Evolutionary conservation across 2,113 vertebrate species (phyloP).

Genomic region (Lipophrys pholis): DNA sequence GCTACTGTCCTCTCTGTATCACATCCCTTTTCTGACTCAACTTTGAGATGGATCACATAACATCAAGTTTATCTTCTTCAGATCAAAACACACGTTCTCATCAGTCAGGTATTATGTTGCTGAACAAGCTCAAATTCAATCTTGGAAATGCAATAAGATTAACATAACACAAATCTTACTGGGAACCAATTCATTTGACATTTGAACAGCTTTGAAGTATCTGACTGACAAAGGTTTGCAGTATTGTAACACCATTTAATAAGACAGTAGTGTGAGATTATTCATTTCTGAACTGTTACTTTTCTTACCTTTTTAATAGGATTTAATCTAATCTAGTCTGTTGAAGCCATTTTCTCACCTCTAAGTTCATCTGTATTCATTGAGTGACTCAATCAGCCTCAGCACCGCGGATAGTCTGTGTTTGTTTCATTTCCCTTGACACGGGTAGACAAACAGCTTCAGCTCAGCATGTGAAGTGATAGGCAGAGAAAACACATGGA

Average conservation of each 20-base stretch:
- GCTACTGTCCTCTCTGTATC: constrained; percentile 6
- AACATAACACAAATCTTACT: neutral
- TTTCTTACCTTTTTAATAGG: neutral
- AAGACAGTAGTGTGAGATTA: neutral
- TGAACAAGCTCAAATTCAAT: constrained; percentile 15
- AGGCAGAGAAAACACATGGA: constrained; percentile 37
- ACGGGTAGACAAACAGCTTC: constrained; percentile 55
- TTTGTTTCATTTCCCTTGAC: constrained; percentile 66
- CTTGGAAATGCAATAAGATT: constrained; percentile 1
- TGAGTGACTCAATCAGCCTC: constrained; percentile 57
- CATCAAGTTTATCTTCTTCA: constrained; percentile 15
- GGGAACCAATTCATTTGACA: constrained; percentile 4
- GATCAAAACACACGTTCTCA: neutral
- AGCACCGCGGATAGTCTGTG: constrained; percentile 36
- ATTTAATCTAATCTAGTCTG: too few species aligned
- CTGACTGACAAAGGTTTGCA: neutral
- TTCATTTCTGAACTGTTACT: too few species aligned
- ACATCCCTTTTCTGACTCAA: constrained; percentile 30
- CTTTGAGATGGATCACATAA: constrained; percentile 10
- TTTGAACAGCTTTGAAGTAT: neutral
- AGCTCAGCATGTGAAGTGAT: constrained; percentile 35
- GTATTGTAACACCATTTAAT: constrained; percentile 6
- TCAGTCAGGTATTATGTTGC: constrained; percentile 5
- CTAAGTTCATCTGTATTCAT: constrained; percentile 69
- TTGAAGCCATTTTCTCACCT: constrained; percentile 37